Evolutionary conservation across 1,140 invertebrate genomes (phyloP).

Genomic region (Solen grandis): DNA sequence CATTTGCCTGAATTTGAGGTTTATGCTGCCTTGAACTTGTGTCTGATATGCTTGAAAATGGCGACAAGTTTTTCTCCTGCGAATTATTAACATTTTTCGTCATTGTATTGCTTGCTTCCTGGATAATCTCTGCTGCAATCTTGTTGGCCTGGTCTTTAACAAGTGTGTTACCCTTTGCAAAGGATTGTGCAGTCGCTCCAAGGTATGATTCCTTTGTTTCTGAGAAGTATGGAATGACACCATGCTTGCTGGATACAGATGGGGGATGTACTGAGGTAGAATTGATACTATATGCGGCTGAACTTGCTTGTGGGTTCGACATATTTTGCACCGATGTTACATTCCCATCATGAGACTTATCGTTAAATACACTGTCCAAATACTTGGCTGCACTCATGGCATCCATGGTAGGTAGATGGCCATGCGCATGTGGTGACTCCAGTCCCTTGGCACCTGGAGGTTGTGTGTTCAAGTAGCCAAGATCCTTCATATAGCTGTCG

Average conservation of each 20-base stretch:
- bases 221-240: constrained; percentile 46
- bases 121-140: constrained; percentile 34
- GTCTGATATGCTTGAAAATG: constrained; percentile 43
- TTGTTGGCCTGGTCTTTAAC: constrained; percentile 26
- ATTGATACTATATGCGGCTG: constrained; percentile 6
- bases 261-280: not conserved
- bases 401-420: not conserved
- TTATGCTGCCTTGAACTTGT: constrained; percentile 23
- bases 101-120: constrained; percentile 24
- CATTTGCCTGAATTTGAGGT: not conserved
- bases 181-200: not conserved
- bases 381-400: no score
- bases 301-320: not conserved
- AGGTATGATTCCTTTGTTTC: constrained; percentile 4
- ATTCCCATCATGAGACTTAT: not conserved
- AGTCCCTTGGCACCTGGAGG: not conserved
- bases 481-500: not conserved
- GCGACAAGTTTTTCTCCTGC: constrained; percentile 1
- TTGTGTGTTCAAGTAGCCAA: no score
- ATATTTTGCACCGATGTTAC: not conserved
- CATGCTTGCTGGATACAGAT: not conserved
- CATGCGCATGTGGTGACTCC: not conserved
- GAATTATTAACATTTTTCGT: constrained; percentile 1
- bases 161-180: not conserved
- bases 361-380: constrained; percentile 21